Percentiles rank a stretch among this genome's conserved stretches.
phyloP scores from a whole-genome alignment of 2,888 invertebrate species.

The Catotricha subobsoleta region DNA sequence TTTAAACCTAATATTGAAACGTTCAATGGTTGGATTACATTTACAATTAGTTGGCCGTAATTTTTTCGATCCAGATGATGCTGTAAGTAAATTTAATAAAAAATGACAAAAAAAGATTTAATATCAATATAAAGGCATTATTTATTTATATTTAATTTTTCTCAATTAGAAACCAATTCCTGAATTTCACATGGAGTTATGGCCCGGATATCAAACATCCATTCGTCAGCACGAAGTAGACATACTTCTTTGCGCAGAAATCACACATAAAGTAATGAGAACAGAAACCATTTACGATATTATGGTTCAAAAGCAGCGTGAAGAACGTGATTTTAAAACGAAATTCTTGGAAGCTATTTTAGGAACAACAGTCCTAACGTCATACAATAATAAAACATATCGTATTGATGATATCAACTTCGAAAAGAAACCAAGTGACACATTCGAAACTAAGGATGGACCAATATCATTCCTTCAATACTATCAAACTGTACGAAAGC shows the following conservation, averaged over 20 bases:
- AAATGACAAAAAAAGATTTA: no score
- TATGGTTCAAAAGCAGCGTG: conserved; percentile 26
- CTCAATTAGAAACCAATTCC: neutral
- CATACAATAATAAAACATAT: conserved; percentile 48
- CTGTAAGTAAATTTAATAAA: conserved; percentile 34
- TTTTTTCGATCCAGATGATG: conserved; percentile 48
- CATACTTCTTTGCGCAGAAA: conserved; percentile 63
- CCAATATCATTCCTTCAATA: conserved; percentile 43
- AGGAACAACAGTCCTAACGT: conserved; percentile 46
- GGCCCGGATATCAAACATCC: conserved; percentile 44
- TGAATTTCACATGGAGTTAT: neutral
- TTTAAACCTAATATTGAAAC: conserved; percentile 59
- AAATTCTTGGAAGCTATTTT: conserved; percentile 25
- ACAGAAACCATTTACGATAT: conserved; percentile 53
- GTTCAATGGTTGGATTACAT: conserved; percentile 33
- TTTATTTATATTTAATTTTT: neutral
- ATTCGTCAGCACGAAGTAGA: conserved; percentile 65
- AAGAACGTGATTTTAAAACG: conserved; percentile 21
- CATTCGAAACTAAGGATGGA: conserved; percentile 38
- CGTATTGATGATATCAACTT: conserved; percentile 58
- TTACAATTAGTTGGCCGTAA: conserved; percentile 54
- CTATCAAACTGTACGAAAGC: conserved; percentile 34
- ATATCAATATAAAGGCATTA: neutral
- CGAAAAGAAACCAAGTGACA: conserved; percentile 35
- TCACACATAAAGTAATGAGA: conserved; percentile 56